Conservation (phyloP, 2,888 invertebrate species). For the Phragmatobia fuliginosa region DNA sequence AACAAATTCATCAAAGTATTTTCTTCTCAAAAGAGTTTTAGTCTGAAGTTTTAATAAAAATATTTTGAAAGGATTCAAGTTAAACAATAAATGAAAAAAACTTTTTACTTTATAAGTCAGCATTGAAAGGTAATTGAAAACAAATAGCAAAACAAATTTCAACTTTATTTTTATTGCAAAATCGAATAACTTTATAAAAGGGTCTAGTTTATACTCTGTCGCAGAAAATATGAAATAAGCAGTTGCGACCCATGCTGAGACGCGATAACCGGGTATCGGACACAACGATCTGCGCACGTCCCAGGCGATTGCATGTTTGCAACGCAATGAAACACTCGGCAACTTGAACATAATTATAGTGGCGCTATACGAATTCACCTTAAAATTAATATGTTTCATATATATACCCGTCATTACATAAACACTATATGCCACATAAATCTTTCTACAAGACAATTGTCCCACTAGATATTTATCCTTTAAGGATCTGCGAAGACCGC, state of each 20-base stretch:
- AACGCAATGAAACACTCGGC: constrained; percentile 37
- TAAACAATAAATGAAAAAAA: background rate
- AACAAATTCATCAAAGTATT: background rate
- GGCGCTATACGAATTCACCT: constrained; percentile 26
- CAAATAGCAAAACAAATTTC: constrained; percentile 22
- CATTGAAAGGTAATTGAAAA: constrained; percentile 18
- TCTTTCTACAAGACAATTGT: too few species aligned
- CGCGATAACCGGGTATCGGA: constrained; percentile 46
- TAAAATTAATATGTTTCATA: constrained; percentile 47
- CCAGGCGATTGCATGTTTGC: constrained; percentile 55
- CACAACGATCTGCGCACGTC: constrained; percentile 61
- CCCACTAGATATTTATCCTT: too few species aligned
- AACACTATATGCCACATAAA: constrained; percentile 20
- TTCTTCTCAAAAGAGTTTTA: background rate
- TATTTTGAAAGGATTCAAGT: background rate
- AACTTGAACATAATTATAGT: constrained; percentile 31
- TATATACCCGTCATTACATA: constrained; percentile 21
- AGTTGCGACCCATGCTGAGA: constrained; percentile 33
- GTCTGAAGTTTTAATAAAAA: background rate
- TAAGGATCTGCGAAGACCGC: too few species aligned
- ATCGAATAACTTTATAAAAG: constrained; percentile 21
- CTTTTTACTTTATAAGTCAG: constrained; percentile 14
- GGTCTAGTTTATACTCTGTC: constrained; percentile 27
- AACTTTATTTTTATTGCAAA: constrained; percentile 29
- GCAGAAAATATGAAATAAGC: constrained; percentile 38